These are phyloP conservation scores for Tachina fera DNA, from an alignment of 2,888 invertebrate genomes.

Conservation along the genomic window DNA sequence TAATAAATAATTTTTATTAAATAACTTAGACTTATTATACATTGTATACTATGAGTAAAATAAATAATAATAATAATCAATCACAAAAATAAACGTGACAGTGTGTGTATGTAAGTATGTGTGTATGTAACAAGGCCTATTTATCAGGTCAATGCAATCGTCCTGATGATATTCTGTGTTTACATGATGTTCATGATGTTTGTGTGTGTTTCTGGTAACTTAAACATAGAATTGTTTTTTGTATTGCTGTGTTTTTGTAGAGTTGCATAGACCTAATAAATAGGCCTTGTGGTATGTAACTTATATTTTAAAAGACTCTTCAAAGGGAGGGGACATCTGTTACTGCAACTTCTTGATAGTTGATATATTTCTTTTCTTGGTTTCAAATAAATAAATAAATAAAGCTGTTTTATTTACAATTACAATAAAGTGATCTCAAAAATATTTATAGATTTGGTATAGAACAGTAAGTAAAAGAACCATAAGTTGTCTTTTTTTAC, in stretches of 20 bases:
- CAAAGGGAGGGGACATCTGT: constrained; percentile 35
- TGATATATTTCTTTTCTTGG: neutral
- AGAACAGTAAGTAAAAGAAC: constrained; percentile 75
- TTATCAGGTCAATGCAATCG: too few species aligned
- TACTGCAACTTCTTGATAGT: constrained; percentile 24
- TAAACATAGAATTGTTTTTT: too few species aligned
- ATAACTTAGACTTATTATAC: constrained; percentile 65
- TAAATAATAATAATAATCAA: constrained; percentile 72
- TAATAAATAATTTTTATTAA: constrained; percentile 67
- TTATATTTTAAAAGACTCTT: constrained; percentile 65
- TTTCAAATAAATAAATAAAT: constrained; percentile 63
- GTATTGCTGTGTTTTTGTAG: too few species aligned
- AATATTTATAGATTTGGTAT: constrained; percentile 80
- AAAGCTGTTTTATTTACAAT: constrained; percentile 74
- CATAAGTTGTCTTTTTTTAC: constrained; percentile 38
- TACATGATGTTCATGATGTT: too few species aligned
- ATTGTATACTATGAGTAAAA: constrained; percentile 29
- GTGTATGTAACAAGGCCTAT: too few species aligned
- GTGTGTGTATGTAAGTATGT: too few species aligned
- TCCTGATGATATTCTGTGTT: too few species aligned
- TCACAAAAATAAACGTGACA: constrained; percentile 74
- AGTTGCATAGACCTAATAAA: too few species aligned
- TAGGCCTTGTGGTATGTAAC: too few species aligned
- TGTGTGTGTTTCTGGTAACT: too few species aligned
- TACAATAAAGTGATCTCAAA: constrained; percentile 55